phyloP scores from a whole-genome alignment of 1,140 invertebrate species.

The Tenebrio molitor region DNA sequence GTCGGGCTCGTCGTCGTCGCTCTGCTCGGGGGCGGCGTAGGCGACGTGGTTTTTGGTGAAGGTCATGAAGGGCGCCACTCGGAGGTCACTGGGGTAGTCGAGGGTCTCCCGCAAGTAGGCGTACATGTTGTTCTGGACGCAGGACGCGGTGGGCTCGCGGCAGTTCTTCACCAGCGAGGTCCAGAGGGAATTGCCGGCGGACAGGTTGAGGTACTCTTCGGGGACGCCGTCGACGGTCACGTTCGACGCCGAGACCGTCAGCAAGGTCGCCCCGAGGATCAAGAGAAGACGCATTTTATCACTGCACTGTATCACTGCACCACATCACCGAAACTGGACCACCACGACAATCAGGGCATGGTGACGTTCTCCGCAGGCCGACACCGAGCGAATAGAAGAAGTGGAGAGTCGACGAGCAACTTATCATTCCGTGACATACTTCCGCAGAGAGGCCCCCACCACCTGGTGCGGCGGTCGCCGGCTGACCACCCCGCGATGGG shows the following conservation, averaged over 20 bases:
- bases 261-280: constrained; percentile 1
- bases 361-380: constrained; percentile 49
- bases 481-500: too few relatives aligned
- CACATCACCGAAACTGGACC: constrained; percentile 49
- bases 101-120: constrained; percentile 77
- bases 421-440: constrained; percentile 61
- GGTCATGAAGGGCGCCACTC: constrained; percentile 77
- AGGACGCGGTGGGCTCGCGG: constrained; percentile 75
- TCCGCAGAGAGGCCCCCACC: constrained; percentile 37
- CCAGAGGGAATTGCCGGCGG: constrained; percentile 78
- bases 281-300: constrained; percentile 26
- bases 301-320: constrained; percentile 29
- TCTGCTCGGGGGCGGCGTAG: constrained; percentile 68
- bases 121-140: constrained; percentile 83
- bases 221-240: constrained; percentile 27
- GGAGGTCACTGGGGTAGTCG: constrained; percentile 74
- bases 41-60: constrained; percentile 78
- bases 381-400: constrained; percentile 52
- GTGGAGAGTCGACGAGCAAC: constrained; percentile 45
- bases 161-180: constrained; percentile 79
- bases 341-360: constrained; percentile 55
- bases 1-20: constrained; percentile 59
- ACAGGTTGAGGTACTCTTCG: constrained; percentile 48
- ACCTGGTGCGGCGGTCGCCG: too few relatives aligned
- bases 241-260: constrained; percentile 1